These are phyloP conservation scores for Telmatherina bonti DNA, from an alignment of 2,797 vertebrate species.

Conservation along the genomic window DNA sequence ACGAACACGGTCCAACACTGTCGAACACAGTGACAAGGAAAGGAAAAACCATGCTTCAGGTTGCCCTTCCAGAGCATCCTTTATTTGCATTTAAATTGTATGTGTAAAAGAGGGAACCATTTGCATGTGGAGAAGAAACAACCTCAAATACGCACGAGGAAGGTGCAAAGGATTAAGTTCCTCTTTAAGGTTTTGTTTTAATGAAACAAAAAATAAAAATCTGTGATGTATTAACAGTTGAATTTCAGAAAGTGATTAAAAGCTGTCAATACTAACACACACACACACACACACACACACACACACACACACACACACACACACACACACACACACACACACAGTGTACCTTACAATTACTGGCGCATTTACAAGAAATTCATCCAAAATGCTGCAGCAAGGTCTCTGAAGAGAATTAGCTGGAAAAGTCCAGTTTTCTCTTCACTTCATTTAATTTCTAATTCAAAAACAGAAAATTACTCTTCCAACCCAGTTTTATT, in stretches of 20 bases:
- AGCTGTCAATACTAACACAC: too few relatives aligned
- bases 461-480: background rate
- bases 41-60: background rate
- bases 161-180: background rate
- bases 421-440: background rate
- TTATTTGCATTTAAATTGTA: background rate
- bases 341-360: background rate
- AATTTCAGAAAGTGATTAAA: background rate
- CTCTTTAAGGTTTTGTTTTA: background rate
- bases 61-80: background rate
- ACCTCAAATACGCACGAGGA: background rate
- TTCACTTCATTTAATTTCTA: background rate
- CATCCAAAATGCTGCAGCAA: background rate
- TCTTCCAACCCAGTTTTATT: background rate
- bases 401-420: background rate
- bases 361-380: background rate
- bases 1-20: constrained; percentile 57
- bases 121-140: background rate
- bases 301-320: too few relatives aligned
- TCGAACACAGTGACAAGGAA: constrained; percentile 20
- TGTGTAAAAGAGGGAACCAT: background rate
- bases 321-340: too few relatives aligned
- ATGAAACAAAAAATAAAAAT: too few relatives aligned
- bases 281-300: too few relatives aligned
- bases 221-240: background rate